phyloP scores from a whole-genome alignment of 2,888 invertebrate genomes.

The Parnassius mnemosyne region DNA sequence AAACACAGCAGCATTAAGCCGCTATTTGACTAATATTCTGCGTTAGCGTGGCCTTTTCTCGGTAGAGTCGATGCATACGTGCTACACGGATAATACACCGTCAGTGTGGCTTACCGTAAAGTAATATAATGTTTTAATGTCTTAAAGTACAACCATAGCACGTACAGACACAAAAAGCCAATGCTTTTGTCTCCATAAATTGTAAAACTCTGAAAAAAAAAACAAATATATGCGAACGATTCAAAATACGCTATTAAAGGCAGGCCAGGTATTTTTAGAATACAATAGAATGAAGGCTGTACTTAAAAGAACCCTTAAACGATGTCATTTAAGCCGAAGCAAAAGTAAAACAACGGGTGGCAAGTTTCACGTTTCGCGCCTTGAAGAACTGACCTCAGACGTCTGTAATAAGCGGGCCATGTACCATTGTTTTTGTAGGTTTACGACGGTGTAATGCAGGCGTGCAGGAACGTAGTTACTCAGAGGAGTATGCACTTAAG shows the following conservation, averaged over 20 bases:
- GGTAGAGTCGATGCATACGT: no score
- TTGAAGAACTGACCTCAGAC: constrained; percentile 13
- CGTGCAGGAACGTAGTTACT: constrained; percentile 2
- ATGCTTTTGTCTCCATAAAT: no score
- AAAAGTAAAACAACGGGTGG: constrained; percentile 3
- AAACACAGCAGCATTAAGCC: no score
- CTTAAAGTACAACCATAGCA: no score
- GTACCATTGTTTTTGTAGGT: constrained; percentile 17
- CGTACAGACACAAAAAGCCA: no score
- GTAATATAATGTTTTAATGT: no score
- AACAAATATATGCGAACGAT: neutral
- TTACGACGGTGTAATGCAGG: constrained; percentile 10
- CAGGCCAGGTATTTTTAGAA: constrained; percentile 1
- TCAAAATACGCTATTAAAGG: neutral
- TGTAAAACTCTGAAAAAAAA: no score
- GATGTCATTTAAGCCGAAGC: constrained; percentile 3
- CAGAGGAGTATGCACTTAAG: neutral
- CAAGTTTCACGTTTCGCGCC: constrained; percentile 6
- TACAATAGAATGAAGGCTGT: neutral
- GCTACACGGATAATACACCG: no score
- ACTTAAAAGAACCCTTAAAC: neutral
- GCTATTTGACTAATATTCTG: no score
- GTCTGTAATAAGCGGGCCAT: constrained; percentile 4
- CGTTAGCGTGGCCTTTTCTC: no score
- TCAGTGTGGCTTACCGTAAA: no score